Conservation (phyloP, 1,140 invertebrate species). For the Papilio polyxenes region DNA sequence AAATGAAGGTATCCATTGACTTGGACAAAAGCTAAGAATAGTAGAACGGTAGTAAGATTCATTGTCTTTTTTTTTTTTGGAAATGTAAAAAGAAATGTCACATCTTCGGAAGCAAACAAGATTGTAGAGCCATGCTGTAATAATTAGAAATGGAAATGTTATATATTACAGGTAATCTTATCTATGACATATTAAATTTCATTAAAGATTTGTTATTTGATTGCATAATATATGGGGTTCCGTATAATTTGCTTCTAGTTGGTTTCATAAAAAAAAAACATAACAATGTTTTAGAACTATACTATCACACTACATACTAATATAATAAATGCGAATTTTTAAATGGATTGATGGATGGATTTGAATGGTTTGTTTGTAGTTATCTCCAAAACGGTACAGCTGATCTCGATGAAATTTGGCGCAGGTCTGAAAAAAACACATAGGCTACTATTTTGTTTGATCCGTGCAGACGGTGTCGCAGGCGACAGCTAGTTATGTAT, state of each 20-base stretch:
- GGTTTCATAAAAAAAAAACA: background rate
- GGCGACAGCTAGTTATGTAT: too few relatives aligned
- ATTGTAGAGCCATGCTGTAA: background rate
- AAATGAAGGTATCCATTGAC: background rate
- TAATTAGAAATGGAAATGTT: slow-evolving; percentile 8
- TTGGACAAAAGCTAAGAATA: background rate
- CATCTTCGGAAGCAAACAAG: slow-evolving; percentile 3
- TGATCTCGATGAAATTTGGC: too few relatives aligned
- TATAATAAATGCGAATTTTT: background rate
- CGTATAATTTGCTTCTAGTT: background rate
- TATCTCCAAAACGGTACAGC: too few relatives aligned
- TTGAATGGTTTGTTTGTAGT: too few relatives aligned
- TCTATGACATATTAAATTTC: background rate
- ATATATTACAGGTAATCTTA: background rate
- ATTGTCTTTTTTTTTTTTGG: background rate
- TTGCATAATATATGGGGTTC: background rate
- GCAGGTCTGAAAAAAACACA: too few relatives aligned
- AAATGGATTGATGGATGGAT: too few relatives aligned
- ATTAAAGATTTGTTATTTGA: background rate
- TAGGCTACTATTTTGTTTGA: too few relatives aligned
- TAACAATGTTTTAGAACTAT: background rate
- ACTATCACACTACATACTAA: background rate
- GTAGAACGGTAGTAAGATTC: background rate
- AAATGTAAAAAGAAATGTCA: background rate
- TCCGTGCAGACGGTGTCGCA: too few relatives aligned